A percentile compares a stretch with the other conserved stretches of the same genome.
These are phyloP conservation scores for Aegithalos caudatus DNA, from an alignment of 2,113 vertebrate genomes.

Conservation along the genomic window DNA sequence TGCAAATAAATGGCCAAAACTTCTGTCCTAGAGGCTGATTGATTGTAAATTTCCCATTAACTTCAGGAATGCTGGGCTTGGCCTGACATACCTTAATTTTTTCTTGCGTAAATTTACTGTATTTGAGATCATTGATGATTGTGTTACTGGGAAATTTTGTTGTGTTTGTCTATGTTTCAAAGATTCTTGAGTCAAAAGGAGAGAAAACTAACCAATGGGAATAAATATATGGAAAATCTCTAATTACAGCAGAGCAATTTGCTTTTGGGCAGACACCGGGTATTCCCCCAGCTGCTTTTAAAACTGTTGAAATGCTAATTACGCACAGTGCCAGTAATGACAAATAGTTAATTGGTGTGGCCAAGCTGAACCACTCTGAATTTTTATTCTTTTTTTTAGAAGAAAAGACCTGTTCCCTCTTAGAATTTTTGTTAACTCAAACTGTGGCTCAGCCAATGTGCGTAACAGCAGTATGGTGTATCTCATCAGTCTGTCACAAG, in stretches of 20 bases:
- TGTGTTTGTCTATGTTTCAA: neutral
- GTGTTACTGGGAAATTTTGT: neutral
- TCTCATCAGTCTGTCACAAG: conserved; percentile 38
- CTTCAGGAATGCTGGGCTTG: neutral
- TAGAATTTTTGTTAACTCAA: conserved; percentile 7
- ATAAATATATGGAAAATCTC: conserved; percentile 15
- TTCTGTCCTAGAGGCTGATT: neutral
- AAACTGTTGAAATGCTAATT: conserved; percentile 45
- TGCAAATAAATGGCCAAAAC: neutral
- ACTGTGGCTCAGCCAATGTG: conserved; percentile 21
- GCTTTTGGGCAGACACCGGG: conserved; percentile 45
- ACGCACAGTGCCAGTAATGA: conserved; percentile 31
- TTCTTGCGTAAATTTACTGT: neutral
- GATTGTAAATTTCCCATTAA: neutral
- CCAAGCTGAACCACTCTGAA: neutral
- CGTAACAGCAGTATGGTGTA: neutral
- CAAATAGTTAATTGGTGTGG: neutral
- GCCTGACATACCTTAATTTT: neutral
- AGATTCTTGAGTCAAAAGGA: neutral
- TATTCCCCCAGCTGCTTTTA: conserved; percentile 56
- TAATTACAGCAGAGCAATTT: conserved; percentile 29
- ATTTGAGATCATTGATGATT: neutral
- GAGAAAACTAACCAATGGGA: neutral
- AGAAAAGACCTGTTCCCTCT: neutral
- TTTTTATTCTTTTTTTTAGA: neutral